These are phyloP conservation scores for Flexamia atlantica DNA, from an alignment of 2,888 invertebrate genomes.

Conservation along the genomic window DNA sequence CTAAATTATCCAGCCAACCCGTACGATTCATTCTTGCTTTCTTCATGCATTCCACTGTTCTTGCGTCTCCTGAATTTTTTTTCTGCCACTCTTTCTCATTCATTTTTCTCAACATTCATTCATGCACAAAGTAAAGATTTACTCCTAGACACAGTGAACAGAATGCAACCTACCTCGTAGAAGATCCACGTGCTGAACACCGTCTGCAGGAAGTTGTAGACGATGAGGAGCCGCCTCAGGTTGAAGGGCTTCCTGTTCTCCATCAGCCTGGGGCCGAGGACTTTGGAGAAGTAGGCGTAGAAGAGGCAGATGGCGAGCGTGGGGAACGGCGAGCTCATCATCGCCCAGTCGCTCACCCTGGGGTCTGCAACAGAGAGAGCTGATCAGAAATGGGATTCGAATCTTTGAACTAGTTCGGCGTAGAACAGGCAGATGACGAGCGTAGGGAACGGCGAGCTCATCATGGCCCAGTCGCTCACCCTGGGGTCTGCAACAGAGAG, in stretches of 20 bases:
- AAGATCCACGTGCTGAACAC: constrained; percentile 94
- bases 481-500: constrained; percentile 85
- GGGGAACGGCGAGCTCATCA: constrained; percentile 94
- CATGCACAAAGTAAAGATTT: no score
- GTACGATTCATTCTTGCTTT: no score
- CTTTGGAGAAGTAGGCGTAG: constrained; percentile 91
- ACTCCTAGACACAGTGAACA: no score
- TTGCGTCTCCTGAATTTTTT: no score
- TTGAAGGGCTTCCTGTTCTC: constrained; percentile 93
- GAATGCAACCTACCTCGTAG: constrained; percentile 94
- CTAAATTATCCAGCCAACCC: no score
- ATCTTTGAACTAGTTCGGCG: constrained; percentile 66
- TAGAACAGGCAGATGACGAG: constrained; percentile 89
- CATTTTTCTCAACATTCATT: no score
- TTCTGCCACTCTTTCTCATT: no score
- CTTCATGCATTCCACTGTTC: no score
- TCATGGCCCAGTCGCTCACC: constrained; percentile 92
- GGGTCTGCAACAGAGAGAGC: constrained; percentile 82
- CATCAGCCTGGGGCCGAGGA: constrained; percentile 92
- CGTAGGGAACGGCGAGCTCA: constrained; percentile 93
- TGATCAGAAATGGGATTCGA: neutral
- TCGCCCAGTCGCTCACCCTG: constrained; percentile 91
- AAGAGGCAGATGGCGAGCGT: constrained; percentile 89
- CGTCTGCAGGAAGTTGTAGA: constrained; percentile 94
- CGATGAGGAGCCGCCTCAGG: constrained; percentile 86